Conservation (phyloP, 2,797 vertebrate genomes). For the Syncerus caffer region DNA sequence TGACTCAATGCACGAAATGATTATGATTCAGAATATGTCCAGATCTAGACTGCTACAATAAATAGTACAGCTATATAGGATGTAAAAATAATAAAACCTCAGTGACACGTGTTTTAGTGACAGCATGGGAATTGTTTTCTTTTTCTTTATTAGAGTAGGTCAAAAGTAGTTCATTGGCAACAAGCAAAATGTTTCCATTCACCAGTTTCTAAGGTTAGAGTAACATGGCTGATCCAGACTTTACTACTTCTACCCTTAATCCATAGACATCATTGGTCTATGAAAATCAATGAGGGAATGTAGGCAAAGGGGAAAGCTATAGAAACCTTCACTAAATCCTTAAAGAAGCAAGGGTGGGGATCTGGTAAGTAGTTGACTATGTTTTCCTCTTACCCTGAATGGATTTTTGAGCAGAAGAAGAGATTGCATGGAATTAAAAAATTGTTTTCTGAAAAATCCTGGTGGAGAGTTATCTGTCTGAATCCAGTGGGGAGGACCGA, state of each 20-base stretch:
- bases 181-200: constrained; percentile 17
- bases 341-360: neutral
- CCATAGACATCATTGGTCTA: neutral
- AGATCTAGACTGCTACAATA: neutral
- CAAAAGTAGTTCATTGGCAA: neutral
- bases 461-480: neutral
- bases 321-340: neutral
- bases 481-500: neutral
- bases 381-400: neutral
- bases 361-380: neutral
- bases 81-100: neutral
- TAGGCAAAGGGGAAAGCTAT: neutral
- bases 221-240: neutral
- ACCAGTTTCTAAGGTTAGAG: neutral
- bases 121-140: neutral
- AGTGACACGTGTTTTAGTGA: neutral
- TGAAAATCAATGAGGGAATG: neutral
- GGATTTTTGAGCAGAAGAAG: constrained; percentile 9
- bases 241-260: neutral
- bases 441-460: neutral
- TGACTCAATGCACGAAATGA: constrained; percentile 34
- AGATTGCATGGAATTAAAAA: neutral
- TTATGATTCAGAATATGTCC: neutral
- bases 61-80: neutral
- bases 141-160: neutral